Percentiles rank a stretch among this genome's conserved stretches.
phyloP scores from a whole-genome alignment of 2,888 invertebrate species.

The Zelleria hepariella region DNA sequence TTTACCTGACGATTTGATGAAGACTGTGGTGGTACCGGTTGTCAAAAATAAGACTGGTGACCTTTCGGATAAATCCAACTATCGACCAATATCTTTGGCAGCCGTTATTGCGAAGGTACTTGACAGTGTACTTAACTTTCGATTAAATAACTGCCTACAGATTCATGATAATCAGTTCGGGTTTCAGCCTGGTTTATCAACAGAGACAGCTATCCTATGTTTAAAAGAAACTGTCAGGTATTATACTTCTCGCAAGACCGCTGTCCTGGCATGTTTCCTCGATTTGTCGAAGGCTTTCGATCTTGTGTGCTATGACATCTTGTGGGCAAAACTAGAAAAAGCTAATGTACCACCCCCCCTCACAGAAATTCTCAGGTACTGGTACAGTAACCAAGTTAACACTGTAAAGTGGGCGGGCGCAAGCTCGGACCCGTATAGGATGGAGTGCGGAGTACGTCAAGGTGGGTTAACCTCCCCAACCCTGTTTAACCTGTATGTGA shows the following conservation, averaged over 20 bases:
- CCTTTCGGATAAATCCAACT: no score
- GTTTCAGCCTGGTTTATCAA: not conserved
- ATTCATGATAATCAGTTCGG: not conserved
- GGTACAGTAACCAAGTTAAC: conserved; percentile 16
- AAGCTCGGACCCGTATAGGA: conserved; percentile 1
- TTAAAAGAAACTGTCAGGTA: not conserved
- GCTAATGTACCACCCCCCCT: conserved; percentile 6
- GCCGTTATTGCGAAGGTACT: not conserved
- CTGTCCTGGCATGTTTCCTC: not conserved
- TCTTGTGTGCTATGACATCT: not conserved
- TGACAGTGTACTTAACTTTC: not conserved
- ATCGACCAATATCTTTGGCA: no score
- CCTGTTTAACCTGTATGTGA: no score
- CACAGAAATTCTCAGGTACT: conserved; percentile 11
- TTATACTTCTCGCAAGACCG: not conserved
- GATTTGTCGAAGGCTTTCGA: conserved; percentile 4
- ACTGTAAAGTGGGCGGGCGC: conserved; percentile 13
- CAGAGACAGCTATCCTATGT: not conserved
- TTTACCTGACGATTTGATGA: not conserved
- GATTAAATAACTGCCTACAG: not conserved
- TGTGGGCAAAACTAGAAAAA: conserved; percentile 12
- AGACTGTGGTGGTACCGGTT: not conserved
- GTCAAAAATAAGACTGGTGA: not conserved
- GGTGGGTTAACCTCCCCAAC: no score
- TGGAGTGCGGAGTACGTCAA: no score